phyloP scores from a whole-genome alignment of 2,888 invertebrate species.

The Oscheius sp. region DNA sequence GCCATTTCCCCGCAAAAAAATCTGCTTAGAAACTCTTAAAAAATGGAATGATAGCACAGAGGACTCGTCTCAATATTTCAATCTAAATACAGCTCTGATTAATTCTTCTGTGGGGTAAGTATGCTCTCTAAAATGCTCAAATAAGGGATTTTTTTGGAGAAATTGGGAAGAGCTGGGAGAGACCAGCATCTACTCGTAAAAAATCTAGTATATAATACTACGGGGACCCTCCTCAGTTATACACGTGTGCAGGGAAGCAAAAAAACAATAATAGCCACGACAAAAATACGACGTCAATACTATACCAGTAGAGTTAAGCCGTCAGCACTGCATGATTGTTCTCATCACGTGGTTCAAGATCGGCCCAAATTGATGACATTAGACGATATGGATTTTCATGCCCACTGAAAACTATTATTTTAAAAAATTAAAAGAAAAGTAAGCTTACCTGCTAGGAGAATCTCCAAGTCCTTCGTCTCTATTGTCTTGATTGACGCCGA shows the following conservation, averaged over 20 bases:
- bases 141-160: neutral
- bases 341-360: constrained; percentile 37
- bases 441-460: constrained; percentile 59
- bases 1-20: constrained; percentile 28
- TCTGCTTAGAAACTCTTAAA: constrained; percentile 32
- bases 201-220: constrained; percentile 31
- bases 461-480: constrained; percentile 63
- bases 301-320: constrained; percentile 23
- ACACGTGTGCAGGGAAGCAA: constrained; percentile 28
- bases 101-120: constrained; percentile 28
- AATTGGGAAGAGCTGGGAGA: constrained; percentile 11
- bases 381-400: constrained; percentile 31
- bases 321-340: constrained; percentile 34
- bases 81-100: constrained; percentile 41
- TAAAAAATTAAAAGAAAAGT: neutral
- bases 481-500: constrained; percentile 22
- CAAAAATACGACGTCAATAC: constrained; percentile 17
- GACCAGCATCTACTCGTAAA: constrained; percentile 33
- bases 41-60: constrained; percentile 40
- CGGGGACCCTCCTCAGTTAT: constrained; percentile 25
- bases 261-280: constrained; percentile 14
- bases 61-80: constrained; percentile 31
- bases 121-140: constrained; percentile 30
- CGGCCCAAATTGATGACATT: constrained; percentile 40
- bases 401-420: constrained; percentile 10